Evolutionary conservation across 2,888 invertebrate genomes (phyloP), one percentile per base, ranked within the genome.

Genomic region (Onchidella celtica): DNA sequence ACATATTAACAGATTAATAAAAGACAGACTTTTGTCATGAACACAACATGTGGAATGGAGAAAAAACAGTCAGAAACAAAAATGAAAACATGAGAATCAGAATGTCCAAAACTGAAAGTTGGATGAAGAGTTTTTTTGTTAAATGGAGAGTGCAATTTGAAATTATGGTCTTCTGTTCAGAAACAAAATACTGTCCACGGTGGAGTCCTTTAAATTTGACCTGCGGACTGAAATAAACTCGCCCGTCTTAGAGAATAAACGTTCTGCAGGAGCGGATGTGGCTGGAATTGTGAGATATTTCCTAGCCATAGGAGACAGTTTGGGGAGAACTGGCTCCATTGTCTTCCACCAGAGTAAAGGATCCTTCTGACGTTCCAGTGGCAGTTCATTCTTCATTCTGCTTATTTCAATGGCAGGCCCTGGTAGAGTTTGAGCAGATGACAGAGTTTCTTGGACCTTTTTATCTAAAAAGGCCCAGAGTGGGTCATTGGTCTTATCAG

Each of bases 111-210:
- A n/a, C n/a, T n/a, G n/a, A n/a, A n/a, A n/a, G n/a, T n/a, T n/a
- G n/a, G n/a, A n/a, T n/a, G n/a, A n/a, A n/a, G n/a, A n/a, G n/a
- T n/a, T n/a, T n/a, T n/a, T n/a, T n/a, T n/a, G n/a, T n/a, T n/a
- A n/a, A n/a, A n/a, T n/a, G n/a, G n/a, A n/a, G n/a, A n/a, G n/a
- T n/a, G n/a, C n/a, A n/a, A n/a, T n/a, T n/a, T n/a, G n/a, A 47
- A 47, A 17, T 47, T 47, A 47, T 17, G 17, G 47, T 11, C 9
- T 11, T 32, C 4, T 29, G 32, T 14, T 29, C 32, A 17, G 29
- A 47, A 24, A 17, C 29, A 76, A 65, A 66, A 40, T 66, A 55
- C 76, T 61, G 6, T 77, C 76, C 3, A 66, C 68, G 34, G 40
- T 65, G 9, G 34, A 36, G 55, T 77, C 65, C 0, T 38, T 47